phyloP scores from a whole-genome alignment of 2,113 vertebrate genomes.

The Varanus komodoensis region DNA sequence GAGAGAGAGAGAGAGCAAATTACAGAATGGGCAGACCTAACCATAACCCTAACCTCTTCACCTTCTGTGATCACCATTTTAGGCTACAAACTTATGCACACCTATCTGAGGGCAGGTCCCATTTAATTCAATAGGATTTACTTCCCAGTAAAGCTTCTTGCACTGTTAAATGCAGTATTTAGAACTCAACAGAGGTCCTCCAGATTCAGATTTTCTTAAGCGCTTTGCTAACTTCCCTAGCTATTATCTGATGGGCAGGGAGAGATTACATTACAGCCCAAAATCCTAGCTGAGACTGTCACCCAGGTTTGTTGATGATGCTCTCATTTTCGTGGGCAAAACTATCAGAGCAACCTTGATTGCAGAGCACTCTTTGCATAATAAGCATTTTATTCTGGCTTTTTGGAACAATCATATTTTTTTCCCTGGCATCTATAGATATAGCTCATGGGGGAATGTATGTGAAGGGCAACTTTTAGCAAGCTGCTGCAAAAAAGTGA shows the following conservation, averaged over 20 bases:
- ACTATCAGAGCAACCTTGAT: not conserved
- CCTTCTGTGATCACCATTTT: not conserved
- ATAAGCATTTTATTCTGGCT: not conserved
- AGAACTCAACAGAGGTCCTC: not conserved
- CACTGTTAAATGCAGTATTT: not conserved
- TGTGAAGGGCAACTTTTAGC: not conserved
- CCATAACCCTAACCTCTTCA: not conserved
- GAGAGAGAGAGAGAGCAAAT: not conserved
- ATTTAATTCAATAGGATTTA: not conserved
- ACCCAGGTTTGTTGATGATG: not conserved
- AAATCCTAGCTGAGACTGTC: not conserved
- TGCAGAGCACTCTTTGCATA: not conserved
- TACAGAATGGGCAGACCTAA: not conserved
- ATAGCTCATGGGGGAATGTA: not conserved
- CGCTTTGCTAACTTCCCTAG: not conserved
- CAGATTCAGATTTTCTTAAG: not conserved
- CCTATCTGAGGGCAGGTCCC: not conserved
- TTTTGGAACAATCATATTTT: fast-evolving
- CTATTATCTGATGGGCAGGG: not conserved
- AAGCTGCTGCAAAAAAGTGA: not conserved
- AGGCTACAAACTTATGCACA: not conserved
- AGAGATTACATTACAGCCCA: not conserved
- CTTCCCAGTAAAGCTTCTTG: not conserved
- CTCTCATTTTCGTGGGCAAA: not conserved
- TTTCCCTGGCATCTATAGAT: not conserved